Percentiles rank a stretch among this genome's conserved stretches.
These are phyloP conservation scores for Odontomyia ornata DNA, from an alignment of 2,888 invertebrate genomes.

Conservation along the genomic window DNA sequence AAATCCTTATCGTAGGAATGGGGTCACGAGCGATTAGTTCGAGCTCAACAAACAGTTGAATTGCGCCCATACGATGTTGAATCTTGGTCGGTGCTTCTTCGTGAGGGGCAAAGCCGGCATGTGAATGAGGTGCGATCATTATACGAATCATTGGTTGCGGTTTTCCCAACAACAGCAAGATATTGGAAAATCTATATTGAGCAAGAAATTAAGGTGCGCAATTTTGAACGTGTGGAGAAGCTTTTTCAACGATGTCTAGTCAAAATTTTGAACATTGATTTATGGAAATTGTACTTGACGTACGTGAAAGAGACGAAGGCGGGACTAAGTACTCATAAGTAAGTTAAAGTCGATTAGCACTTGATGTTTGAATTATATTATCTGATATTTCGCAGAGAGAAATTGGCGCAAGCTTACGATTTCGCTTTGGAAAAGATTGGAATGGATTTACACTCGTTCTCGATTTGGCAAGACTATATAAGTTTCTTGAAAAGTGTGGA, in stretches of 20 bases:
- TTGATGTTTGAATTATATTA: background rate
- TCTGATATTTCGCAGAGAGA: slow-evolving; percentile 75
- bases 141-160: slow-evolving; percentile 92
- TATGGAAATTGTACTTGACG: slow-evolving; percentile 97
- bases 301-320: slow-evolving; percentile 99
- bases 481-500: slow-evolving; percentile 95
- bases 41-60: slow-evolving; percentile 87
- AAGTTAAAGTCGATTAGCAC: slow-evolving; percentile 54
- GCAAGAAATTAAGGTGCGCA: slow-evolving; percentile 95
- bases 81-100: slow-evolving; percentile 95
- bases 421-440: slow-evolving; percentile 99
- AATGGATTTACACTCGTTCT: slow-evolving; percentile 95
- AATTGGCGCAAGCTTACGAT: slow-evolving; percentile 99
- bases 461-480: slow-evolving; percentile 98
- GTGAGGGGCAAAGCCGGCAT: slow-evolving; percentile 89
- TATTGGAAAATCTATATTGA: slow-evolving; percentile 99
- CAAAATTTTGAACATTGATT: slow-evolving; percentile 97
- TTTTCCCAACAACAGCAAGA: slow-evolving; percentile 95
- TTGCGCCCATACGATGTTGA: slow-evolving; percentile 93
- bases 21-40: slow-evolving; percentile 84
- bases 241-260: slow-evolving; percentile 97
- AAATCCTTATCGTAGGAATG: slow-evolving; percentile 72
- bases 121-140: slow-evolving; percentile 90
- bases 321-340: slow-evolving; percentile 92
- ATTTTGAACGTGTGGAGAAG: slow-evolving; percentile 99